Conservation (phyloP, 2,888 invertebrate genomes). For the Fissipunctia ypsillon region DNA sequence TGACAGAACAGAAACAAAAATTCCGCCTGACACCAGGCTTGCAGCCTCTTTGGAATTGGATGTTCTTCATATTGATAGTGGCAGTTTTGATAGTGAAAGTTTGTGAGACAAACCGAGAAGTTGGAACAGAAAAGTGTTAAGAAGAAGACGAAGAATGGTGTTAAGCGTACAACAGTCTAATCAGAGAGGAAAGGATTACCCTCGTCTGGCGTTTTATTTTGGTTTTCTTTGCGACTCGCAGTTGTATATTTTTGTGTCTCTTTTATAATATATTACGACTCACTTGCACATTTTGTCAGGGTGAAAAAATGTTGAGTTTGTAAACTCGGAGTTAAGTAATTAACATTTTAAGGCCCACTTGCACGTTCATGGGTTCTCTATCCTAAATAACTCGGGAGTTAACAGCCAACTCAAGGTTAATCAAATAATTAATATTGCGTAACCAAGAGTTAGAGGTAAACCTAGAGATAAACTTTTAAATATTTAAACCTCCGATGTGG, state of each 20-base stretch:
- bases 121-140: constrained; percentile 30
- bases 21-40: constrained; percentile 12
- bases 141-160: background rate
- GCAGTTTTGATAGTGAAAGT: constrained; percentile 30
- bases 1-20: constrained; percentile 70
- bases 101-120: constrained; percentile 9
- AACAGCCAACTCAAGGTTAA: too few relatives aligned
- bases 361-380: too few relatives aligned
- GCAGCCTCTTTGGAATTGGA: constrained; percentile 12
- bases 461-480: too few relatives aligned
- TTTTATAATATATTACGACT: constrained; percentile 15
- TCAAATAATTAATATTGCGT: too few relatives aligned
- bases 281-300: too few relatives aligned
- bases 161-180: constrained; percentile 23
- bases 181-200: background rate
- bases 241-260: constrained; percentile 22
- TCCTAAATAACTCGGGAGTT: too few relatives aligned
- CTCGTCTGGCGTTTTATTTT: constrained; percentile 8
- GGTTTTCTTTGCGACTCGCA: constrained; percentile 15
- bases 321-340: too few relatives aligned
- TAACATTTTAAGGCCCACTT: too few relatives aligned
- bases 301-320: too few relatives aligned
- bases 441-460: too few relatives aligned
- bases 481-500: too few relatives aligned
- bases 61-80: constrained; percentile 13